Base-by-base conservation (phyloP, 2,797 vertebrate species). In the Sebastes melanostomus region DNA sequence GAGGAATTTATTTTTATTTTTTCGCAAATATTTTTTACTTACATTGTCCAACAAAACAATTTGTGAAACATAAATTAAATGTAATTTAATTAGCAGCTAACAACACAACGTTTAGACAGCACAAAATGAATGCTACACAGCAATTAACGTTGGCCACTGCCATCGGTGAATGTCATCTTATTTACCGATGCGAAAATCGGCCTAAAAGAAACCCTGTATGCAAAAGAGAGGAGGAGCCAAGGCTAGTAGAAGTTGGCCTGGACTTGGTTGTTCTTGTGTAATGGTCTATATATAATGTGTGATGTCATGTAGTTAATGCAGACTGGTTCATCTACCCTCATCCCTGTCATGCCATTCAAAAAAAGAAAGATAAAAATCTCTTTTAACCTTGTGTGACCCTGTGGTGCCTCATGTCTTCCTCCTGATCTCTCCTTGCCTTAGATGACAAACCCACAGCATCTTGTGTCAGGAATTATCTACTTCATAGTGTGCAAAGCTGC, bases 271-370 rank as follows among this genome's bases (percentile, higher is more conserved):
- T 52, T 22, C 29, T 71, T 5, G 38, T 30, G 29, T 52, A 27
- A 50, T 34, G 32, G 9, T 67, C 32, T 58, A 34, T 73, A 25
- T 74, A 70, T 69, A 75, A n/a, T 13, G 50, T 54, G 8, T 82
- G 69, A 71, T 62, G 56, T 72, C 32, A 72, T 62, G 25, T 65
- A 27, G 56, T 78, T 77, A 24, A 36, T 36, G 46, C 25, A 58
- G 58, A 63, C 50, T 9, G 11, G 58, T 58, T 58, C 24, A 25
- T 63, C 50, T 46, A 18, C 12, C 22, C 32, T 38, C 13, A 25
- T 72, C 25, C 62, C 24, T 38, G 62, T n/a, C 54, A 22, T 32
- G 27, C 66, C n/a, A 58, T 71, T 77, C 13, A 46, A 63, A 68
- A 70, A 24, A 8, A 60, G 24, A 42, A 72, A 72, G 60, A 32